Base-by-base conservation (phyloP, 2,113 vertebrate species). In the Cavia porcellus region DNA sequence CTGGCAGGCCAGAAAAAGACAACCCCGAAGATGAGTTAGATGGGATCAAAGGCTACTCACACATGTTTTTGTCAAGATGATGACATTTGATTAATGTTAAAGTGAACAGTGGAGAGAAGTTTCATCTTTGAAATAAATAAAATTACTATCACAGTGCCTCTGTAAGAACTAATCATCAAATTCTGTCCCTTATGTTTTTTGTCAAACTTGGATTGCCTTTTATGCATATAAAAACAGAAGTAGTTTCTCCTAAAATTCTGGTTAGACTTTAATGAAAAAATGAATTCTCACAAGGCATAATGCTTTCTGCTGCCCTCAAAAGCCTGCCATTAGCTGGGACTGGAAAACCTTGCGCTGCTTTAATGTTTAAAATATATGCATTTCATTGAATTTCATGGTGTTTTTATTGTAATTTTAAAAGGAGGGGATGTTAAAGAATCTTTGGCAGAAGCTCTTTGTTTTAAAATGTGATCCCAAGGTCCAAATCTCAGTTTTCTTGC, bases 261-360 rank as follows among this genome's bases (percentile, higher is more conserved):
- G 93, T 98, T 97, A 97, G 80, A 66, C 61, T 96, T 97, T 94
- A 90, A 45, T 32, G 80, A 91, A 86, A 96, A 98, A 83, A 52
- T 55, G 79, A 68, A 95, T 89, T 72, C 72, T 92, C 84, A 45
- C 30, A 66, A 83, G 72, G 59, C n/a, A 75, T 88, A 84, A 8
- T 22, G 64, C 64, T 35, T 47, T 89, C 50, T 17, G 30, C 96
- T 89, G n/a, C 50, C 52, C 72, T 97, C 66, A 70, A 97, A 86
- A 96, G 68, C 13, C 47, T 93, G 55, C 2, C 95, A 95, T 61
- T 70, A 91, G 94, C 42, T 79, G 4, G 17, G 24, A 92, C 95
- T 94, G 70, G 32, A 59, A 96, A 96, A 81, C 42, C 83, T 96
- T 81, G 38, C 57, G 50, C 93, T 97, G 94, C 97, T 97, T 98